Percentiles rank a stretch among this genome's conserved stretches.
Evolutionary conservation across 2,113 vertebrate species (phyloP).

Genomic region (Stegostoma tigrinum): DNA sequence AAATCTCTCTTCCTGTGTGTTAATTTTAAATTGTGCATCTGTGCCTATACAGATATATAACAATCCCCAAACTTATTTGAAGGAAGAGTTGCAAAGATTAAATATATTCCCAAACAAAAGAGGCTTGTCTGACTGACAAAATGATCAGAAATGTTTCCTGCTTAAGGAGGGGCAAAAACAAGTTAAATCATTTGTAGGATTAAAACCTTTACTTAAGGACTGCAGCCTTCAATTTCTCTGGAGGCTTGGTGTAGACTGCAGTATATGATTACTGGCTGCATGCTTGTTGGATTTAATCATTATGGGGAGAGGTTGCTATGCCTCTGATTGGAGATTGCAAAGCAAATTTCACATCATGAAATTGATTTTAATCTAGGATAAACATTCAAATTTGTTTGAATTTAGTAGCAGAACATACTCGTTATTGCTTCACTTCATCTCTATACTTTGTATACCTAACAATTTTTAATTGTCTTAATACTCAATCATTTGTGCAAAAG

Average conservation of each 20-base stretch:
- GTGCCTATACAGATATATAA: not conserved
- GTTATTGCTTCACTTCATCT: not conserved
- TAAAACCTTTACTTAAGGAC: slow-evolving; percentile 5
- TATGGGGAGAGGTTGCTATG: not conserved
- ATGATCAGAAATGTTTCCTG: not conserved
- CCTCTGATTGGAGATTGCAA: not conserved
- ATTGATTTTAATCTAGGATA: not conserved
- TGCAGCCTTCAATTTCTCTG: not conserved
- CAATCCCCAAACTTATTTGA: not conserved
- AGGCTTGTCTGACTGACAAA: not conserved
- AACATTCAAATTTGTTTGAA: not conserved
- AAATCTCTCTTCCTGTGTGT: not conserved
- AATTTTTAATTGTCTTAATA: not conserved
- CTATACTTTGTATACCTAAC: not conserved
- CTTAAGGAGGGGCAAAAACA: not conserved
- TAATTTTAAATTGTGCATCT: not conserved
- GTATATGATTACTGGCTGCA: not conserved
- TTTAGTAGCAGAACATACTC: not conserved
- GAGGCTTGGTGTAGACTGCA: not conserved
- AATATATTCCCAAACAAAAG: not conserved
- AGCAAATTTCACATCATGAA: not conserved
- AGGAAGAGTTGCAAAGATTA: not conserved
- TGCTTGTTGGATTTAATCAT: not conserved
- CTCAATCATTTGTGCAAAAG: not conserved
- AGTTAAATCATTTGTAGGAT: not conserved